Percentiles rank a stretch among this genome's conserved stretches.
phyloP scores from a whole-genome alignment of 1,140 invertebrate genomes.

The Drosophila ohnishii region DNA sequence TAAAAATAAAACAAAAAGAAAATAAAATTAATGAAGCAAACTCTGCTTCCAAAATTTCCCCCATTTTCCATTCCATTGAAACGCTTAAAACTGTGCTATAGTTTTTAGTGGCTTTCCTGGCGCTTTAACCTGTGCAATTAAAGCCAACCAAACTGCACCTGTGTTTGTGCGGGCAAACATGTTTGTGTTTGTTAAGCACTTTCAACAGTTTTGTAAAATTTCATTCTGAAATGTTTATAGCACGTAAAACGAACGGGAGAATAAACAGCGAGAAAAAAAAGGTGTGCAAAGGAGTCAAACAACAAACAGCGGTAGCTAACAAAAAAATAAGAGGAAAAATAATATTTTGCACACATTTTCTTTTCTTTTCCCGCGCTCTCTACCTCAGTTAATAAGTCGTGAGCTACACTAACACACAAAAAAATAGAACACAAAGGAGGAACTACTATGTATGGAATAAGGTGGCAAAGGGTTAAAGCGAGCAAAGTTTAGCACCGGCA shows the following conservation, averaged over 20 bases:
- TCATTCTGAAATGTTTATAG: conserved; percentile 51
- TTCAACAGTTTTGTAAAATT: conserved; percentile 69
- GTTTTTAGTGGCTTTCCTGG: conserved; percentile 36
- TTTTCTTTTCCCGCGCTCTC: no score
- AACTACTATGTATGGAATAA: conserved; percentile 18
- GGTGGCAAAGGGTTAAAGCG: conserved; percentile 16
- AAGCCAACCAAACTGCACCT: conserved; percentile 49
- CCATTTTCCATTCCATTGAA: conserved; percentile 1
- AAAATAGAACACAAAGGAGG: conserved; percentile 24
- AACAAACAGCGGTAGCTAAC: conserved; percentile 19
- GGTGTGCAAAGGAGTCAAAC: conserved; percentile 29
- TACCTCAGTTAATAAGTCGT: conserved; percentile 13
- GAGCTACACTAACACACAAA: conserved; percentile 14
- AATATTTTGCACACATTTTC: conserved; percentile 16
- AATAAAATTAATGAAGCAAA: not conserved
- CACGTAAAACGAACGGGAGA: conserved; percentile 32
- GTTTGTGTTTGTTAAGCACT: conserved; percentile 64
- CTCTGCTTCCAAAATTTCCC: not conserved
- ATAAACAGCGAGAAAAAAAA: conserved; percentile 30
- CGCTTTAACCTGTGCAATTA: conserved; percentile 38
- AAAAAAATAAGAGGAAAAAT: conserved; percentile 22
- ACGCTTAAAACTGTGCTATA: conserved; percentile 67
- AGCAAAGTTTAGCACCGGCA: conserved; percentile 29
- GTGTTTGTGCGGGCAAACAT: conserved; percentile 25
- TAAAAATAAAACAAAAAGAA: not conserved